phyloP scores from a whole-genome alignment of 2,888 invertebrate species.

The Noctua janthina region DNA sequence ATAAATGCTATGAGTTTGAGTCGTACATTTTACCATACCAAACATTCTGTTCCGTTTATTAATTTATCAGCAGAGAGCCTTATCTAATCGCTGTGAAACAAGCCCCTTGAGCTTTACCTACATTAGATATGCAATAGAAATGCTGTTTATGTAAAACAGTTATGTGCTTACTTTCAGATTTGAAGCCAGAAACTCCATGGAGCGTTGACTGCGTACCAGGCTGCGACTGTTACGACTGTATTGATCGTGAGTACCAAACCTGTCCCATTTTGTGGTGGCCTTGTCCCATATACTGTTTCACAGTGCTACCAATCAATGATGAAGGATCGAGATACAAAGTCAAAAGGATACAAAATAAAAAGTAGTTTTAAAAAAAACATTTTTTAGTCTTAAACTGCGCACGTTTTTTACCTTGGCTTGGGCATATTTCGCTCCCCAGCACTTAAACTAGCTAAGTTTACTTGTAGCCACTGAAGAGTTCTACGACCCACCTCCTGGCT shows the following conservation, averaged over 20 bases:
- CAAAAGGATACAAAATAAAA: background rate
- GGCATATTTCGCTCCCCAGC: too few relatives aligned
- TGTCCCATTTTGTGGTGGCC: background rate
- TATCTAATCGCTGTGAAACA: background rate
- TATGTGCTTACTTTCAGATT: constrained; percentile 67
- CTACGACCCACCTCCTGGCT: too few relatives aligned
- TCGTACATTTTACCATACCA: too few relatives aligned
- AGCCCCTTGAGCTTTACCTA: background rate
- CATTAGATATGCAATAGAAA: background rate
- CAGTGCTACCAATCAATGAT: background rate
- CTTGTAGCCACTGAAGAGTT: too few relatives aligned
- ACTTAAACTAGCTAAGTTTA: too few relatives aligned
- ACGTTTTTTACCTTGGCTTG: too few relatives aligned
- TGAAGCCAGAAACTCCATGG: constrained; percentile 63
- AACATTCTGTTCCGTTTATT: background rate
- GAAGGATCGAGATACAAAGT: background rate
- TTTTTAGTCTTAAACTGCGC: too few relatives aligned
- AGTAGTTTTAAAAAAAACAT: background rate
- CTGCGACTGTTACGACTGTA: constrained; percentile 76
- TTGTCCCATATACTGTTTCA: background rate
- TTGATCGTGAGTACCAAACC: constrained; percentile 71
- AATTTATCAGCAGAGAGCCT: background rate
- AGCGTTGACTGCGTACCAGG: constrained; percentile 74
- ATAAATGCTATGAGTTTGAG: too few relatives aligned
- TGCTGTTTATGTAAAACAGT: background rate